Percentiles rank a stretch among this genome's conserved stretches.
Conservation (phyloP, 2,113 vertebrate species). For the Ictidomys tridecemlineatus region DNA sequence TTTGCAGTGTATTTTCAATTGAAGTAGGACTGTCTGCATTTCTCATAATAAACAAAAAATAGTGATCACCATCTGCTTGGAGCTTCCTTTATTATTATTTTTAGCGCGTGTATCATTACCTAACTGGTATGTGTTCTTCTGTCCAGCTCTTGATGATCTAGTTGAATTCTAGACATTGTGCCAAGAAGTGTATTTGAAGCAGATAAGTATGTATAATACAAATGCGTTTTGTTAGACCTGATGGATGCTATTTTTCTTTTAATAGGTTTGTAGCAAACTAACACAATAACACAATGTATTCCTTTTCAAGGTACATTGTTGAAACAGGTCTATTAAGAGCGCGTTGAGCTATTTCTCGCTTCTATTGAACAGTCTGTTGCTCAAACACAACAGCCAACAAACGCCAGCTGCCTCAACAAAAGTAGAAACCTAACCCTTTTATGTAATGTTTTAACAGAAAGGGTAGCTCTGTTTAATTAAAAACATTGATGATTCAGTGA, state of each 20-base stretch:
- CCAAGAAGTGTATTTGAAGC: conserved; percentile 85
- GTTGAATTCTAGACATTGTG: conserved; percentile 83
- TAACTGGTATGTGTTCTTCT: conserved; percentile 76
- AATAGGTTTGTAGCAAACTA: conserved; percentile 80
- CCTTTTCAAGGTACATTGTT: conserved; percentile 81
- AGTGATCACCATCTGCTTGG: conserved; percentile 27
- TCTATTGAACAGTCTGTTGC: conserved; percentile 77
- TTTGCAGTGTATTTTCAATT: conserved; percentile 44
- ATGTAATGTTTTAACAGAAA: conserved; percentile 78
- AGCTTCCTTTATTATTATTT: conserved; percentile 72
- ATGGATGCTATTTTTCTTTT: conserved; percentile 85
- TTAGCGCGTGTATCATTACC: conserved; percentile 76
- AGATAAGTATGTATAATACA: conserved; percentile 83
- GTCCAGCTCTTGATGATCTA: conserved; percentile 79
- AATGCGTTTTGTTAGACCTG: conserved; percentile 86
- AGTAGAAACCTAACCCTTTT: conserved; percentile 79
- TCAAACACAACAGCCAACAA: conserved; percentile 85
- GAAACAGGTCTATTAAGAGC: conserved; percentile 75
- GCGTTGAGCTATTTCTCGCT: conserved; percentile 70
- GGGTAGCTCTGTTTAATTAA: conserved; percentile 83
- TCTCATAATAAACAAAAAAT: conserved; percentile 74
- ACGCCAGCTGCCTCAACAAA: conserved; percentile 82
- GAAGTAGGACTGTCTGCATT: conserved; percentile 33
- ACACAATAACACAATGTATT: conserved; percentile 71
- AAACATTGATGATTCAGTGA: conserved; percentile 82